Conservation (phyloP, 2,888 invertebrate genomes). For the Acronicta alni region DNA sequence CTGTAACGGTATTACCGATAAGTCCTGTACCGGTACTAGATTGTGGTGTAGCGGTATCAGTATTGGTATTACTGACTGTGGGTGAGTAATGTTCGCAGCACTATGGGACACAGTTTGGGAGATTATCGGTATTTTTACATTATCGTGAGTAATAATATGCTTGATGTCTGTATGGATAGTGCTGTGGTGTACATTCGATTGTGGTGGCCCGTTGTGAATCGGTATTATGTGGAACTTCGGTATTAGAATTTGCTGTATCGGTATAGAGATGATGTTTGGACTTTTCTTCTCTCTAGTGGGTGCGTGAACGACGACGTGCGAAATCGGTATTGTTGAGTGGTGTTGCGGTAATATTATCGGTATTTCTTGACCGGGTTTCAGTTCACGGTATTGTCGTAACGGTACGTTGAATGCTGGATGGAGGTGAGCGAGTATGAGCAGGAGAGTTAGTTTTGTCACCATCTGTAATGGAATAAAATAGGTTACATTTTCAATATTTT, state of each 20-base stretch:
- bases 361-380: slow-evolving; percentile 35
- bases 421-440: slow-evolving; percentile 59
- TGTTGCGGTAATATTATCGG: slow-evolving; percentile 47
- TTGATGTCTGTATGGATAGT: slow-evolving; percentile 61
- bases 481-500: too few species aligned
- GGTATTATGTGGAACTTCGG: slow-evolving; percentile 76
- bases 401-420: slow-evolving; percentile 60
- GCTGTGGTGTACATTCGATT: slow-evolving; percentile 68
- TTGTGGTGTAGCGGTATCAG: slow-evolving; percentile 72
- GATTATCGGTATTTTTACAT: slow-evolving; percentile 64
- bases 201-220: slow-evolving; percentile 55
- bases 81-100: slow-evolving; percentile 67
- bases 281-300: slow-evolving; percentile 64
- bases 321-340: slow-evolving; percentile 22
- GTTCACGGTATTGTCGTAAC: slow-evolving; percentile 45
- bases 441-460: slow-evolving; percentile 61
- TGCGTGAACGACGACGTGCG: slow-evolving; percentile 28
- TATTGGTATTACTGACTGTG: slow-evolving; percentile 62
- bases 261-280: slow-evolving; percentile 66
- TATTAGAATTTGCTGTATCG: slow-evolving; percentile 59
- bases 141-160: slow-evolving; percentile 63
- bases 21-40: slow-evolving; percentile 74
- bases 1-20: slow-evolving; percentile 80
- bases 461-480: slow-evolving; percentile 63
- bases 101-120: slow-evolving; percentile 68